Conservation (phyloP, 1,140 invertebrate species). For the Sweltsa coloradensis region DNA sequence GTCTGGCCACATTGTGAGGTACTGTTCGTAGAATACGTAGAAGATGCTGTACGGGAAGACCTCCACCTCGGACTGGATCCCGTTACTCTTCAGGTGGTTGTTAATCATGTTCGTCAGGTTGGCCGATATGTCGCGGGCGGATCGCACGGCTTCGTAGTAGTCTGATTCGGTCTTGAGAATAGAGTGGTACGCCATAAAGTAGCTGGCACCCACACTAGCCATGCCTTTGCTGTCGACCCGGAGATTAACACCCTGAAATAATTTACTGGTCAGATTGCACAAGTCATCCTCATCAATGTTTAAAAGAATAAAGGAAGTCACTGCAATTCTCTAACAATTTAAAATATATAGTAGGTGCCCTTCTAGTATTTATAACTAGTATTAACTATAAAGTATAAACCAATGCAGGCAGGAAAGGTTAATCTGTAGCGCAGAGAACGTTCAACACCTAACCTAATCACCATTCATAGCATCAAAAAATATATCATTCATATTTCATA, state of each 20-base stretch:
- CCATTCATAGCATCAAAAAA: constrained; percentile 5
- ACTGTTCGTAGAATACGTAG: constrained; percentile 99
- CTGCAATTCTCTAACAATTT: too few relatives aligned
- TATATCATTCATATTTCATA: not conserved
- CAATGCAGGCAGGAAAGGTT: too few relatives aligned
- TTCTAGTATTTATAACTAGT: too few relatives aligned
- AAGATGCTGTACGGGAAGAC: constrained; percentile 97
- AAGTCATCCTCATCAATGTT: too few relatives aligned
- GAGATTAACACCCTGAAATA: constrained; percentile 44
- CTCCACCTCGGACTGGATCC: constrained; percentile 42
- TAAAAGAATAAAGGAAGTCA: too few relatives aligned
- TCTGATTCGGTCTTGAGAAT: constrained; percentile 85
- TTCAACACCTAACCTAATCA: constrained; percentile 5
- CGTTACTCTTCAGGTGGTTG: constrained; percentile 33
- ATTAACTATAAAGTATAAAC: too few relatives aligned
- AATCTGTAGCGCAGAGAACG: too few relatives aligned
- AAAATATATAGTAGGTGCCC: too few relatives aligned
- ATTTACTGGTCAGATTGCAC: too few relatives aligned
- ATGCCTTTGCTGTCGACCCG: constrained; percentile 27
- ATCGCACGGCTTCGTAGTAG: constrained; percentile 79
- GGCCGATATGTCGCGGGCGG: constrained; percentile 62
- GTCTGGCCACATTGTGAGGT: constrained; percentile 90
- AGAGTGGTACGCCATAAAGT: constrained; percentile 94
- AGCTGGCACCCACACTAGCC: constrained; percentile 51
- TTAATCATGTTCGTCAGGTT: constrained; percentile 75